phyloP scores from a whole-genome alignment of 2,113 vertebrate genomes.

The Pomatostomus ruficeps region DNA sequence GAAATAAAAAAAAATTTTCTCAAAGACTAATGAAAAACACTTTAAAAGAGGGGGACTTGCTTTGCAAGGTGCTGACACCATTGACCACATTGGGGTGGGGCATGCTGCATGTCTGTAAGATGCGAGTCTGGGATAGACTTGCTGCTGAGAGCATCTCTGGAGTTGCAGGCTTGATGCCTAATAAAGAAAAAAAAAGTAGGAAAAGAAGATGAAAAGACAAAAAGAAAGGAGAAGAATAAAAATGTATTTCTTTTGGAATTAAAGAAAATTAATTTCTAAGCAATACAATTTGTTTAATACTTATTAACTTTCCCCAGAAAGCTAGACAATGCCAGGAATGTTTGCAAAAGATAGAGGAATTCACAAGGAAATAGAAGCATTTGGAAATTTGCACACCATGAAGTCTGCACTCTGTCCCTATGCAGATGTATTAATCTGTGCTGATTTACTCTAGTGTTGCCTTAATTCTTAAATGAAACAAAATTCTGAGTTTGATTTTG shows the following conservation, averaged over 20 bases:
- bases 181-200: not conserved
- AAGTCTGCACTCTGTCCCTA: not conserved
- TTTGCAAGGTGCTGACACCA: conserved; percentile 77
- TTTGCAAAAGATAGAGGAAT: not conserved
- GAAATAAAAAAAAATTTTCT: too few species aligned
- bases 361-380: not conserved
- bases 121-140: conserved; percentile 83
- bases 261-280: not conserved
- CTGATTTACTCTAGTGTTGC: not conserved
- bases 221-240: not conserved
- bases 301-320: not conserved
- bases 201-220: not conserved
- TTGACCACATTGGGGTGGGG: conserved; percentile 79
- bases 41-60: conserved; percentile 50
- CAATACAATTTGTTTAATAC: not conserved
- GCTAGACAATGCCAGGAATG: not conserved
- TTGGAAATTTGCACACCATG: not conserved
- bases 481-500: not conserved
- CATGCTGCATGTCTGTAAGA: conserved; percentile 80
- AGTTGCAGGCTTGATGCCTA: conserved; percentile 63
- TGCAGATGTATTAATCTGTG: not conserved
- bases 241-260: not conserved
- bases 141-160: conserved; percentile 85
- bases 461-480: not conserved
- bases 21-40: not conserved